Base-by-base conservation (phyloP, 2,888 invertebrate genomes). In the Acleris laterana region DNA sequence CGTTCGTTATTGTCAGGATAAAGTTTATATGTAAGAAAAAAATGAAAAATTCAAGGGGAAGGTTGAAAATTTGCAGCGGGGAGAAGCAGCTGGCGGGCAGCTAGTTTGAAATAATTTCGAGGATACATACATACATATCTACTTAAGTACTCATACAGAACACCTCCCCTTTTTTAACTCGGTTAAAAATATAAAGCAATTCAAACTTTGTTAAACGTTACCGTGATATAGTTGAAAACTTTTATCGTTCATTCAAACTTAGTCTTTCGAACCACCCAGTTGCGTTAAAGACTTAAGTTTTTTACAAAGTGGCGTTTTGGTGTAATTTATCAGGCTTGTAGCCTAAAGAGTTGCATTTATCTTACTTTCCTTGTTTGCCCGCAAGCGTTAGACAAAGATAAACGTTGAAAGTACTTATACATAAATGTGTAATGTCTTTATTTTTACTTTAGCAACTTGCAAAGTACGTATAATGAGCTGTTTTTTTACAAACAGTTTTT, bases 191-290 rank as follows among this genome's bases (percentile, higher is more conserved):
- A 16, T 25, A 2, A 17, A n/a, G 5, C 22, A 55, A 38, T 50
- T 50, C 7, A 42, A 57, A 57, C 44, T 28, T 46, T 1, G 46
- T 19, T 7, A 49, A 64, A 65, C 17, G 25, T 1, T 22, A 11
- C 59, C 13, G 17, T 20, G 49, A 19, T 42, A 44, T 42, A 60
- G 38, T 20, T 25, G 19, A 9, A 16, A 65, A 65, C 20, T 60
- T 65, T n/a, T 7, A 16, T 53, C 64, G 44, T 65, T 59, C 48
- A 59, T 64, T 65, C 17, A 3, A 65, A 65, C 28, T 55, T 59
- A 3, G 32, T 28, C 48, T 60, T 55, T 48, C 25, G 55, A 64
- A 53, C 48, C 1, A 55, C 49, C 49, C 59, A 46, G 48, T 52
- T 32, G 55, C 48, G 42, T 38, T 55, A 44, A 59, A 53, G 52